A percentile compares a stretch with the other conserved stretches of the same genome.
Evolutionary conservation across 2,797 vertebrate genomes (phyloP).

Genomic region (Amniataba percoides): DNA sequence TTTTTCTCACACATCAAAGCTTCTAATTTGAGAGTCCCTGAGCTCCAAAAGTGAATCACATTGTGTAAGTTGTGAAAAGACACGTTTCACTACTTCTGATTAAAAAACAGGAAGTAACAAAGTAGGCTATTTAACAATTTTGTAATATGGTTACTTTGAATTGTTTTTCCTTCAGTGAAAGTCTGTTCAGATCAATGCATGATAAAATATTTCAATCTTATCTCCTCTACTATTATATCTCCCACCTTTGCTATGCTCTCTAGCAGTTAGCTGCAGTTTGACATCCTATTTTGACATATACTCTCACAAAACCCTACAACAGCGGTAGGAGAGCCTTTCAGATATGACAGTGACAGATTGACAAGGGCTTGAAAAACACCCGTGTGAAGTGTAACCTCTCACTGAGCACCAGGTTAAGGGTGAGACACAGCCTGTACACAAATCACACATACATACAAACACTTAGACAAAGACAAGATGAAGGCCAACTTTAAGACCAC

Average conservation of each 20-base stretch:
- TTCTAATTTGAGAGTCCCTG: slow-evolving; percentile 81
- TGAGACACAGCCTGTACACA: slow-evolving; percentile 14
- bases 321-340: slow-evolving; percentile 37
- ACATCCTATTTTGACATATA: slow-evolving; percentile 19
- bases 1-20: slow-evolving; percentile 78
- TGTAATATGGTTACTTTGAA: slow-evolving; percentile 41
- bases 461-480: slow-evolving; percentile 29
- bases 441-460: background rate
- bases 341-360: slow-evolving; percentile 24
- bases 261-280: slow-evolving; percentile 11
- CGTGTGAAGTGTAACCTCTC: background rate
- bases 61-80: slow-evolving; percentile 72
- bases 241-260: slow-evolving; percentile 47
- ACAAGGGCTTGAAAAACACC: slow-evolving; percentile 19
- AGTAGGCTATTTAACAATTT: slow-evolving; percentile 43
- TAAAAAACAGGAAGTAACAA: slow-evolving; percentile 64
- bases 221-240: slow-evolving; percentile 34
- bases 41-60: slow-evolving; percentile 73
- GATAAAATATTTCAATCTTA: background rate
- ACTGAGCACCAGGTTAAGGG: slow-evolving; percentile 2
- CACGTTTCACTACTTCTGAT: slow-evolving; percentile 55
- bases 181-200: slow-evolving; percentile 14
- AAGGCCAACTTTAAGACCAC: slow-evolving; percentile 62
- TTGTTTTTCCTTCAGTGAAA: background rate
- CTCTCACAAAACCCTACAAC: slow-evolving; percentile 17